phyloP scores from a whole-genome alignment of 2,797 vertebrate species.

The Sphenodon punctatus region DNA sequence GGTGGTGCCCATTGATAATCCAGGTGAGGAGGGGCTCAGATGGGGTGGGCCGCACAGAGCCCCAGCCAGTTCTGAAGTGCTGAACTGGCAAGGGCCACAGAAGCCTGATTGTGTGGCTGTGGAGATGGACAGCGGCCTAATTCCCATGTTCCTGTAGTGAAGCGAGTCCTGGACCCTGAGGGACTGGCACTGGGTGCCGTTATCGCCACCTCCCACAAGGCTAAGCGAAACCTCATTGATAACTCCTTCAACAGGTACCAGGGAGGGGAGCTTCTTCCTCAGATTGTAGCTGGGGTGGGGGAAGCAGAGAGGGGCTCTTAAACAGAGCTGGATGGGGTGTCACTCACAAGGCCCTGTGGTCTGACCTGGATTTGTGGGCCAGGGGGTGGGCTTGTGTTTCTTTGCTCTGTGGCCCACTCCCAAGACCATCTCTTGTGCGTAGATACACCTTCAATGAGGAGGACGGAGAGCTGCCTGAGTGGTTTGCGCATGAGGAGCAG shows the following conservation, averaged over 20 bases:
- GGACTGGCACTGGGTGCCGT: slow-evolving; percentile 89
- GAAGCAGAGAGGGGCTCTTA: no score
- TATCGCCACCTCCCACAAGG: slow-evolving; percentile 90
- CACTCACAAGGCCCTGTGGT: no score
- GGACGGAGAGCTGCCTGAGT: slow-evolving; percentile 86
- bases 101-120: no score
- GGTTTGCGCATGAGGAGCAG: slow-evolving; percentile 90
- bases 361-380: no score
- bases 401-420: background rate
- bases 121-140: background rate
- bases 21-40: slow-evolving; percentile 76
- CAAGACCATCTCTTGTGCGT: no score
- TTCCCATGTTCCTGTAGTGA: slow-evolving; percentile 69
- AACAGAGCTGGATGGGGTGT: no score
- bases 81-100: no score
- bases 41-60: no score
- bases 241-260: slow-evolving; percentile 89
- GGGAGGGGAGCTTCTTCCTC: no score
- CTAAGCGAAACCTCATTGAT: slow-evolving; percentile 86
- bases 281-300: no score
- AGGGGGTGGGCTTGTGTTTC: background rate
- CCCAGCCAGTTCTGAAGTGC: no score
- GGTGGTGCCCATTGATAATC: slow-evolving; percentile 89
- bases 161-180: slow-evolving; percentile 88
- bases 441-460: slow-evolving; percentile 89